phyloP scores from a whole-genome alignment of 2,113 vertebrate genomes.

The Athene cunicularia region DNA sequence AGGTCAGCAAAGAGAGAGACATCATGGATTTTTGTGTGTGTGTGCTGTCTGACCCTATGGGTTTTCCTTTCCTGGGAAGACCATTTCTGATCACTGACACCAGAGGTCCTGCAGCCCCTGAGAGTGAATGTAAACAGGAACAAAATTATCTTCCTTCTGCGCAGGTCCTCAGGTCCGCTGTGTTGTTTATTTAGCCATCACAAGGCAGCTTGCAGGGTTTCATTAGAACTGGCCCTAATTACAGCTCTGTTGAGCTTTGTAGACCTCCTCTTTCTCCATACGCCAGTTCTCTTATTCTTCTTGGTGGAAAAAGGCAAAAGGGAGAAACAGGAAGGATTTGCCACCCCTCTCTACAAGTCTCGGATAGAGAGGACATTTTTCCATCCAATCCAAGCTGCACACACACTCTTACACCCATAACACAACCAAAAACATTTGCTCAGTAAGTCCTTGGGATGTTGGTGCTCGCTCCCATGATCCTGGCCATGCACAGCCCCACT shows the following conservation, averaged over 20 bases:
- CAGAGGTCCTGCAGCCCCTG: background rate
- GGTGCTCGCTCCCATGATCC: background rate
- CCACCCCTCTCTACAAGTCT: background rate
- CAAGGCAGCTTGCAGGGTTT: background rate
- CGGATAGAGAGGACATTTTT: background rate
- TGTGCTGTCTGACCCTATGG: background rate
- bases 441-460: background rate
- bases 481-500: fast-evolving
- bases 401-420: background rate
- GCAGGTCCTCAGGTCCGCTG: fast-evolving
- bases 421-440: background rate
- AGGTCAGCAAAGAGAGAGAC: background rate
- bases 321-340: background rate
- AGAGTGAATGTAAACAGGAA: background rate
- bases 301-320: background rate
- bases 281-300: background rate
- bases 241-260: background rate
- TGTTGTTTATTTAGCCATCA: background rate
- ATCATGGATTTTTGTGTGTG: background rate
- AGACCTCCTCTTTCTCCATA: background rate
- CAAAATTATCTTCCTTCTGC: background rate
- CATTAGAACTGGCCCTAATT: background rate
- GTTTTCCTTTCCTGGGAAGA: background rate
- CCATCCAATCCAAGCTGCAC: background rate
- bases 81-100: background rate